Conservation (phyloP, 1,140 invertebrate genomes). For the Aphelenchoides besseyi region DNA sequence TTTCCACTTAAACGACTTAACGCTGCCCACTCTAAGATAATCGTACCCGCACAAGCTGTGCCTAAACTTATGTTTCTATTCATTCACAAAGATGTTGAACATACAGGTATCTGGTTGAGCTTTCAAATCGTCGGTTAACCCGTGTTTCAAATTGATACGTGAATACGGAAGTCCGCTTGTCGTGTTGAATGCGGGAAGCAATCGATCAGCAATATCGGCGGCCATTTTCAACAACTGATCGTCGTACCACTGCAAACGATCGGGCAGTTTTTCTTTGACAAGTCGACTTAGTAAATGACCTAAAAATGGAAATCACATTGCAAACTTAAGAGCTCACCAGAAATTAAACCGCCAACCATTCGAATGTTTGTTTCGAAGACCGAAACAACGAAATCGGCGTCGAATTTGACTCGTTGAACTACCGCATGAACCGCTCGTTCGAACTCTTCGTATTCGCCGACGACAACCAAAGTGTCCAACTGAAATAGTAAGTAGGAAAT, state of each 20-base stretch:
- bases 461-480: slow-evolving; percentile 79
- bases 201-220: slow-evolving; percentile 81
- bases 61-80: slow-evolving; percentile 78
- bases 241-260: slow-evolving; percentile 82
- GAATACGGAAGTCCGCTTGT: slow-evolving; percentile 94
- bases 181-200: slow-evolving; percentile 94
- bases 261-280: slow-evolving; percentile 72
- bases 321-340: slow-evolving; percentile 26
- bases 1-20: slow-evolving; percentile 86
- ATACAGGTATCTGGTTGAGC: slow-evolving; percentile 82
- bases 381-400: slow-evolving; percentile 89
- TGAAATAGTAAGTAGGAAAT: not conserved
- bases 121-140: slow-evolving; percentile 75
- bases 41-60: slow-evolving; percentile 87
- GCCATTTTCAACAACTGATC: slow-evolving; percentile 84
- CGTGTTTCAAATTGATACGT: slow-evolving; percentile 83
- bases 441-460: slow-evolving; percentile 89
- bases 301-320: slow-evolving; percentile 54
- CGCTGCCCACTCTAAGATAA: slow-evolving; percentile 94
- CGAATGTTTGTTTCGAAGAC: slow-evolving; percentile 98
- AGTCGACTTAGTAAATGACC: slow-evolving; percentile 84
- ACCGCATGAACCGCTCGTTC: slow-evolving; percentile 82
- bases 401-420: slow-evolving; percentile 76
- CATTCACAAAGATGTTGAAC: slow-evolving; percentile 66
- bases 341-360: slow-evolving; percentile 77